phyloP scores from a whole-genome alignment of 2,797 vertebrate species.

The Sebastes dallii region DNA sequence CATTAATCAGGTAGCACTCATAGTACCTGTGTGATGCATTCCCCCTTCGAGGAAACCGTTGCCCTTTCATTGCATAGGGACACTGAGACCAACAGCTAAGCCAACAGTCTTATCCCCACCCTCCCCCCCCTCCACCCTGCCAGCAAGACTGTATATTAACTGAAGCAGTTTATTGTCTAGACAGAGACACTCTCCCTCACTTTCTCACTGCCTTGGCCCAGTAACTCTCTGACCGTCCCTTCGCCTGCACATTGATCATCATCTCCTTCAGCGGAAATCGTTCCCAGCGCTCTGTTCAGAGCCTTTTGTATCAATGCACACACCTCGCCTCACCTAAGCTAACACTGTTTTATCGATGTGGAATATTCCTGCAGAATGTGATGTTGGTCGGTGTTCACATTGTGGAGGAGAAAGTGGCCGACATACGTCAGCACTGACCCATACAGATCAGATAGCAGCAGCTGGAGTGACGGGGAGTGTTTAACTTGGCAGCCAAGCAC shows the following conservation, averaged over 20 bases:
- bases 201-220: constrained; percentile 36
- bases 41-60: constrained; percentile 11
- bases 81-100: constrained; percentile 47
- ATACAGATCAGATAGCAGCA: constrained; percentile 18
- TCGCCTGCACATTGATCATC: constrained; percentile 56
- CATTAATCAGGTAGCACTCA: constrained; percentile 61
- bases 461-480: constrained; percentile 19
- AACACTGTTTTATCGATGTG: constrained; percentile 14
- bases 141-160: constrained; percentile 57
- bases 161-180: constrained; percentile 69
- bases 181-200: constrained; percentile 43
- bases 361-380: neutral
- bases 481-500: constrained; percentile 23
- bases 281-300: constrained; percentile 15
- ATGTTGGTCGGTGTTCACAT: neutral
- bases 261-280: constrained; percentile 29
- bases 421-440: neutral
- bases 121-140: neutral
- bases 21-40: constrained; percentile 54
- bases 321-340: neutral
- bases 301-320: constrained; percentile 14
- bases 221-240: constrained; percentile 37
- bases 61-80: constrained; percentile 52
- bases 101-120: neutral
- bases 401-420: neutral